Evolutionary conservation across 2,113 vertebrate species (phyloP).

Genomic region (Ornithorhynchus anatinus): DNA sequence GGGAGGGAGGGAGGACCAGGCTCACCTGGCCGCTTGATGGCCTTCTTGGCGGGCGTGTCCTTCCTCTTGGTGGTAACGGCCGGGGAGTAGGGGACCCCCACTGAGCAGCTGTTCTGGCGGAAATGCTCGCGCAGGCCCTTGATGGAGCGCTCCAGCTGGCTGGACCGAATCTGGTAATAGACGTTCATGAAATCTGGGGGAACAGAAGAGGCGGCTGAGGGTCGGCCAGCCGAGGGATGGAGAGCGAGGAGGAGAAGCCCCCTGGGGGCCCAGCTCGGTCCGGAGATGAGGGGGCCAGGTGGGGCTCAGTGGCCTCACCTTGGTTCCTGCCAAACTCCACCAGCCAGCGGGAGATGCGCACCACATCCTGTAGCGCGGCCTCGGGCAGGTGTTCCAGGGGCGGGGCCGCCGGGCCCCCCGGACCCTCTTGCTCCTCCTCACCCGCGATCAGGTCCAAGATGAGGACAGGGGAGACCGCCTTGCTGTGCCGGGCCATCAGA

Average conservation of each 20-base stretch:
- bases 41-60: conserved; percentile 96
- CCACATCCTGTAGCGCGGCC: conserved; percentile 84
- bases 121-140: conserved; percentile 96
- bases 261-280: fast-evolving
- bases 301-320: conserved; percentile 66
- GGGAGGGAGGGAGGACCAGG: neutral
- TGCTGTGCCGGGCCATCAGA: conserved; percentile 91
- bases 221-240: neutral
- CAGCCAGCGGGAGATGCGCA: conserved; percentile 93
- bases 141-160: conserved; percentile 93
- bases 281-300: neutral
- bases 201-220: neutral
- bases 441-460: conserved; percentile 89
- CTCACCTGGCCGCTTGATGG: conserved; percentile 92
- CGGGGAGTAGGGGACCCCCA: conserved; percentile 89
- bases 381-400: conserved; percentile 91
- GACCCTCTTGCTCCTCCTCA: conserved; percentile 90
- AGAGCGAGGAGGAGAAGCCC: neutral
- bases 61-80: conserved; percentile 95
- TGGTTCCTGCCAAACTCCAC: conserved; percentile 95
- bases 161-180: conserved; percentile 96
- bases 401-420: conserved; percentile 87
- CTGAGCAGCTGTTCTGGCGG: conserved; percentile 90
- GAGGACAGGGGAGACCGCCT: conserved; percentile 89
- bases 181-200: conserved; percentile 96